Base-by-base conservation (phyloP, 2,888 invertebrate genomes). In the Lottia gigantea region DNA sequence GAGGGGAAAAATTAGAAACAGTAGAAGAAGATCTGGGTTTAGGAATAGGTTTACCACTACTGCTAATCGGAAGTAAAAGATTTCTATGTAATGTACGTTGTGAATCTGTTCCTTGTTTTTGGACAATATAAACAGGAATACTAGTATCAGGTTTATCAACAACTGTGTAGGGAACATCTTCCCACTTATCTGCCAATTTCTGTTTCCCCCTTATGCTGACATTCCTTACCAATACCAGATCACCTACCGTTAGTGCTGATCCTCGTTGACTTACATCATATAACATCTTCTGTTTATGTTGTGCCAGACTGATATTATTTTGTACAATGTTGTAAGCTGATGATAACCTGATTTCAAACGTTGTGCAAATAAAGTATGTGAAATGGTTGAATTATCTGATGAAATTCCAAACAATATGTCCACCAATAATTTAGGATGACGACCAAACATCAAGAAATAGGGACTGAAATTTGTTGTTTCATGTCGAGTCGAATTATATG, bases 391-490 rank as follows among this genome's bases (percentile, higher is more conserved):
- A n/a, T 1, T 19, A n/a, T 26, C 40, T 16, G 63, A 25, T 67
- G 19, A 26, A 19, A 46, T 45, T 23, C 55, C 64, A 64, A 77
- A 74, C 11, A 64, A 47, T 19, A 68, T 23, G 45, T 76, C 77
- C 7, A 71, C 63, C 7, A 73, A 75, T 26, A 76, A 63, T 11
- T 68, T 65, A 4, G 72, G 76, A 19, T 65, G 26, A 15, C 75
- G 45, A 26, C 76, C 75, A 66, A 71, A 75, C 68, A 76, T 70
- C 0, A 77, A 26, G 47, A 66, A 74, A 61, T 70, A 73, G 8
- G 71, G 74, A 12, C 69, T 68, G 23, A 40, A 73, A 0, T 70
- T 69, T 7, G 74, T 76, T 4, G 72, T 19, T 25, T 72, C 76
- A 71, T 66, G 62, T 46, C n/a, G 62, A 11, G 72, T 70, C 25